A percentile compares a stretch with the other conserved stretches of the same genome.
These are phyloP conservation scores for Microcebus jonahi DNA, from an alignment of 2,113 vertebrate species.

Conservation along the genomic window DNA sequence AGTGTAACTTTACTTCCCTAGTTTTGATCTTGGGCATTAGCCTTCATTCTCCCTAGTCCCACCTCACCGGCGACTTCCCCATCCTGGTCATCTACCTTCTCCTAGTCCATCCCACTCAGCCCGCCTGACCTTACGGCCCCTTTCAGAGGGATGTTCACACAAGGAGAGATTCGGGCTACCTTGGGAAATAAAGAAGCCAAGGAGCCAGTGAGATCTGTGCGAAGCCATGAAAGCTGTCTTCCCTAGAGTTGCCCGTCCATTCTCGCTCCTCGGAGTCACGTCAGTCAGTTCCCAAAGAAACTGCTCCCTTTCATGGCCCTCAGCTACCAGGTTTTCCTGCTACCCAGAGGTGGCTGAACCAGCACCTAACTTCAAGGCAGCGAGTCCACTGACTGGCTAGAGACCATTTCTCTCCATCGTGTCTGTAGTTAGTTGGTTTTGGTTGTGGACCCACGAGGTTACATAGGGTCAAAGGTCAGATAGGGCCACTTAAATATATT, in stretches of 20 bases:
- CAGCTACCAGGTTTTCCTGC: background rate
- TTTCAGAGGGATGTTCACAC: background rate
- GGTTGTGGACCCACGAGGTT: background rate
- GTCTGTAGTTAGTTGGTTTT: background rate
- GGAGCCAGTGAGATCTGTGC: background rate
- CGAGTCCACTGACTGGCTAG: background rate
- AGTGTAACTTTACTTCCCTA: slow-evolving; percentile 25
- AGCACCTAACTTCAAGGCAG: background rate
- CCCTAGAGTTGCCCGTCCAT: background rate
- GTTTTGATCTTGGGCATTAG: slow-evolving; percentile 41
- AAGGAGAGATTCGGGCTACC: background rate
- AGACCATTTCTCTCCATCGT: background rate
- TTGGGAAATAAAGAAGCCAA: background rate
- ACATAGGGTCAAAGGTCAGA: background rate
- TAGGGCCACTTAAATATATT: background rate
- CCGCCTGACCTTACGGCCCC: background rate
- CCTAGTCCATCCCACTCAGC: too few species aligned
- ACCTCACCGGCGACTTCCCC: background rate
- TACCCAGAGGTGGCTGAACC: background rate
- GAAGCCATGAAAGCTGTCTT: background rate
- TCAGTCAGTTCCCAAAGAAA: background rate
- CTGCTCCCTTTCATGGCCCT: background rate
- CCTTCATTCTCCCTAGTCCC: background rate
- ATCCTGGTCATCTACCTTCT: background rate
- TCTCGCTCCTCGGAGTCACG: background rate